Percentiles rank a stretch among this genome's conserved stretches.
These are phyloP conservation scores for Cyprinodon tularosa DNA, from an alignment of 2,113 vertebrate species.

Conservation along the genomic window DNA sequence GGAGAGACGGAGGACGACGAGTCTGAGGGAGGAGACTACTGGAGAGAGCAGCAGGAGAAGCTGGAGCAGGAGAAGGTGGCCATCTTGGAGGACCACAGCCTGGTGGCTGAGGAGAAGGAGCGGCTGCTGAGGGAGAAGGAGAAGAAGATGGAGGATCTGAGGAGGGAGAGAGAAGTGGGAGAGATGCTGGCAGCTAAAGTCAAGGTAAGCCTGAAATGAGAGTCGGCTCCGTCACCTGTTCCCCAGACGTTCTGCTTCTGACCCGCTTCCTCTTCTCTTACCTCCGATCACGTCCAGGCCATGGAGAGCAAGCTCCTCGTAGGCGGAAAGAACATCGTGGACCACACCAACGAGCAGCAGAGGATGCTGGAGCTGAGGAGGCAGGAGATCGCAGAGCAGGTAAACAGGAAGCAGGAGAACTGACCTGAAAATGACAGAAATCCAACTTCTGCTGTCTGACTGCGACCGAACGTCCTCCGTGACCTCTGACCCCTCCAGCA, in stretches of 20 bases:
- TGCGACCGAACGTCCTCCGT: too few relatives aligned
- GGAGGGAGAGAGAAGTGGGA: slow-evolving; percentile 87
- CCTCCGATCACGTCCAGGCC: slow-evolving; percentile 74
- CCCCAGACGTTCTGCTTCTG: neutral
- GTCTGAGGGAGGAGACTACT: slow-evolving; percentile 78
- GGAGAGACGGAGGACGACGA: slow-evolving; percentile 78
- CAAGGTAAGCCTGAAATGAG: slow-evolving; percentile 80
- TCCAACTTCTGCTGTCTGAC: too few relatives aligned
- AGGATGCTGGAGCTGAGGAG: slow-evolving; percentile 93
- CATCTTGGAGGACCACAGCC: slow-evolving; percentile 95
- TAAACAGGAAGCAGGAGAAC: slow-evolving; percentile 41
- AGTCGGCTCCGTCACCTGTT: too few relatives aligned
- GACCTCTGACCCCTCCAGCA: too few relatives aligned
- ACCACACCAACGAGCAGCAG: slow-evolving; percentile 98
- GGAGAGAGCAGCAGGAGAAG: slow-evolving; percentile 93
- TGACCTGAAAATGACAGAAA: too few relatives aligned
- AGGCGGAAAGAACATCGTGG: slow-evolving; percentile 98
- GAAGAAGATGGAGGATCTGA: slow-evolving; percentile 93
- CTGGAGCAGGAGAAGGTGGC: slow-evolving; percentile 94
- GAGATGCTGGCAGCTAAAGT: slow-evolving; percentile 94
- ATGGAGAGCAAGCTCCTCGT: slow-evolving; percentile 99
- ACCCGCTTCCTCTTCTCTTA: neutral
- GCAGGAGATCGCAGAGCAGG: slow-evolving; percentile 98
- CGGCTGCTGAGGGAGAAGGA: slow-evolving; percentile 91
- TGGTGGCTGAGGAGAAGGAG: slow-evolving; percentile 94